Base-by-base conservation (phyloP, 2,797 vertebrate species). In the Varecia variegata region DNA sequence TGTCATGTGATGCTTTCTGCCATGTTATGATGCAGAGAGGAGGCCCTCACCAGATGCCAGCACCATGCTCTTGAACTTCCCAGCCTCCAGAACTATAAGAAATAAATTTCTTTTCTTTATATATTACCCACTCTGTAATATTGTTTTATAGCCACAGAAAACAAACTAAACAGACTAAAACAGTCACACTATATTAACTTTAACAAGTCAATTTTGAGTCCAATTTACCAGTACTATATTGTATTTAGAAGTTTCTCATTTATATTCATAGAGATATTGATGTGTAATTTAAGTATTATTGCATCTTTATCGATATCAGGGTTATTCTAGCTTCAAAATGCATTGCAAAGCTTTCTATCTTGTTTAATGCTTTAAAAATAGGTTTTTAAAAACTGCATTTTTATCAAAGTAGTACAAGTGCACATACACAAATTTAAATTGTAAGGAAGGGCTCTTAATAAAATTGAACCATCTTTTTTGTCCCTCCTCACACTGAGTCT, bases 241-340 rank as follows among this genome's bases (percentile, higher is more conserved):
- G 96, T 97, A 88, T 58, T 96, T 92, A 88, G 38, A 62, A 81
- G 80, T 83, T 89, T 65, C 74, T 93, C 50, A 84, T 96, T 52
- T 92, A 47, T 87, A 80, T 84, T 87, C 70, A 71, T 58, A 76
- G 89, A 35, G 23, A 7, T 80, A 89, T 60, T 93, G 38, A 30
- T 50, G 77, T 60, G 11, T 45, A 67, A 84, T 88, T 97, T 95
- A 93, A 96, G 80, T 88, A 87, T 93, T 76, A 85, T 82, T 47
- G 15, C 80, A 14, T 90, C 3, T 84, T 94, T 79, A 92, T 95
- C 62, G 38, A 68, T 47, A 83, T 67, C 56, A 52, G 56, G 30
- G 25, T 85, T 87, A 89, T 40, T 80, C 86, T 96, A 92, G 74
- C 74, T 93, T 74, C 23, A 58, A 83, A 94, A 82, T 68, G 1